A percentile compares a stretch with the other conserved stretches of the same genome.
These are phyloP conservation scores for Sialis lutaria DNA, from an alignment of 2,888 invertebrate species.

Conservation along the genomic window DNA sequence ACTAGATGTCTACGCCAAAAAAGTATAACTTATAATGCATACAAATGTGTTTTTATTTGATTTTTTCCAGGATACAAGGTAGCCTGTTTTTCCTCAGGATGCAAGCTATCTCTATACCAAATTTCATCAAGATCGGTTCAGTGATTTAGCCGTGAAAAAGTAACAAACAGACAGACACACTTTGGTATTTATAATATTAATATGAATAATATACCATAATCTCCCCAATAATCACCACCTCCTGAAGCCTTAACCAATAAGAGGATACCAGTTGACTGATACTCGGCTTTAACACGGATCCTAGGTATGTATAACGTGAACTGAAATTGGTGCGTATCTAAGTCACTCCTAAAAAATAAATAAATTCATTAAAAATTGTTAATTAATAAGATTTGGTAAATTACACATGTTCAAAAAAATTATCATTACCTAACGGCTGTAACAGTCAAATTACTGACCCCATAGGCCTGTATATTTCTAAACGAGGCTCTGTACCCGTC, in stretches of 20 bases:
- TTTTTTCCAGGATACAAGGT: too few relatives aligned
- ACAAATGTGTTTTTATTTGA: too few relatives aligned
- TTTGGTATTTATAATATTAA: too few relatives aligned
- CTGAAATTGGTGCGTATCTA: slow-evolving; percentile 66
- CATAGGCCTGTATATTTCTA: slow-evolving; percentile 61
- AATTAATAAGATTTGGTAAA: too few relatives aligned
- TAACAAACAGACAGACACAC: too few relatives aligned
- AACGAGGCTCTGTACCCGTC: slow-evolving; percentile 71
- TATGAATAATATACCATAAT: slow-evolving; percentile 54
- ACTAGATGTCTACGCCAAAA: too few relatives aligned
- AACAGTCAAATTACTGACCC: slow-evolving; percentile 64
- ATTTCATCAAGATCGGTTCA: too few relatives aligned
- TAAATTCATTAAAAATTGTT: neutral
- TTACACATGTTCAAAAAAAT: too few relatives aligned
- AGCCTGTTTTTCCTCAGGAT: too few relatives aligned
- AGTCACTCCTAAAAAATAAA: slow-evolving; percentile 41
- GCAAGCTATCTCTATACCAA: too few relatives aligned
- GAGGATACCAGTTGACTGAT: slow-evolving; percentile 63
- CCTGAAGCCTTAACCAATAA: slow-evolving; percentile 69
- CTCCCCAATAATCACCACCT: slow-evolving; percentile 79
- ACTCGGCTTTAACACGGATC: slow-evolving; percentile 61
- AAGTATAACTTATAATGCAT: too few relatives aligned
- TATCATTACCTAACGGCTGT: slow-evolving; percentile 52
- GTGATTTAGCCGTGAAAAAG: too few relatives aligned
- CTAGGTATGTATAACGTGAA: slow-evolving; percentile 63